These are phyloP conservation scores for Polyommatus icarus DNA, from an alignment of 2,888 invertebrate species.

Conservation along the genomic window DNA sequence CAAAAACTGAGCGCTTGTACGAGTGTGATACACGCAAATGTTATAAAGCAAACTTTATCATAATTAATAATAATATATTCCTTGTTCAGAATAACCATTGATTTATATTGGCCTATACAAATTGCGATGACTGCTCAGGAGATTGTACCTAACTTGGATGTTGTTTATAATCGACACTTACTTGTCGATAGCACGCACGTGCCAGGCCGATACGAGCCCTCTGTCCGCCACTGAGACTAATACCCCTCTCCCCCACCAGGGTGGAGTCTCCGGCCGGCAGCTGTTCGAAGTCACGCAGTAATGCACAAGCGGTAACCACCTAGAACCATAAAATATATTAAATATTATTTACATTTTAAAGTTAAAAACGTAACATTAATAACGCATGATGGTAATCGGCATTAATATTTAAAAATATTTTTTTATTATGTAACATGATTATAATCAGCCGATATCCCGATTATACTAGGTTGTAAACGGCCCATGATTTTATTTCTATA, in stretches of 20 bases:
- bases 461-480: too few species aligned
- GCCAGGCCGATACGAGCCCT: slow-evolving; percentile 89
- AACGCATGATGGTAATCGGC: too few species aligned
- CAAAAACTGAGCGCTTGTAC: too few species aligned
- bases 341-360: not conserved
- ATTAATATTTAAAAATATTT: too few species aligned
- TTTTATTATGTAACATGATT: too few species aligned
- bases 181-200: slow-evolving; percentile 87
- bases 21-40: too few species aligned
- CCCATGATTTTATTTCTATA: too few species aligned
- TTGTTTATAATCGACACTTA: slow-evolving; percentile 60
- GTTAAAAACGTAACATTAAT: not conserved
- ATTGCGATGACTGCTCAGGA: not conserved
- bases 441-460: too few species aligned
- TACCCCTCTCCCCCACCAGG: slow-evolving; percentile 88
- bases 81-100: not conserved
- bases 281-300: slow-evolving; percentile 84
- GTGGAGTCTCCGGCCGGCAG: slow-evolving; percentile 87
- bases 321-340: slow-evolving; percentile 38
- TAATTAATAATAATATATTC: too few species aligned
- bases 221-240: slow-evolving; percentile 89
- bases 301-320: slow-evolving; percentile 82
- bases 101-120: not conserved
- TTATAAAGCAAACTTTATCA: too few species aligned
- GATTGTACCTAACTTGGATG: not conserved